phyloP scores from a whole-genome alignment of 2,797 vertebrate species.

The Cetoscarus ocellatus region DNA sequence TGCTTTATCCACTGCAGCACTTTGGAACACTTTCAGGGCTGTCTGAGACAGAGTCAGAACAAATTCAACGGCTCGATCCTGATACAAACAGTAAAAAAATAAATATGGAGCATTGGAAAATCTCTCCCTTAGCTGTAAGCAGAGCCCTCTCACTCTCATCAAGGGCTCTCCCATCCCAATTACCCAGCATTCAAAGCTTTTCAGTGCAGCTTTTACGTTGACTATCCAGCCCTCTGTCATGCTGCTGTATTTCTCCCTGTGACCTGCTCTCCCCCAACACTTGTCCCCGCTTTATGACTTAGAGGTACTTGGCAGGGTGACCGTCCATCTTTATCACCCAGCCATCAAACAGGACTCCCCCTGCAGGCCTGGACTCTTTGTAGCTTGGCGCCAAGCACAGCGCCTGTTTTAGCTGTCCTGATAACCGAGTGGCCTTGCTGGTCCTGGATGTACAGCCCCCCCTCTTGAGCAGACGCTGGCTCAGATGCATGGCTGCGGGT shows the following conservation, averaged over 20 bases:
- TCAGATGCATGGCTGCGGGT: conserved; percentile 40
- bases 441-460: conserved; percentile 41
- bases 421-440: conserved; percentile 62
- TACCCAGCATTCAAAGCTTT: conserved; percentile 52
- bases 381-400: conserved; percentile 59
- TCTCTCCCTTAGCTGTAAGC: conserved; percentile 45
- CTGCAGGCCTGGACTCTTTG: conserved; percentile 63
- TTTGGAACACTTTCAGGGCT: conserved; percentile 4
- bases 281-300: conserved; percentile 50
- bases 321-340: conserved; percentile 71
- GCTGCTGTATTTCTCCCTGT: conserved; percentile 1
- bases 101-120: conserved; percentile 34
- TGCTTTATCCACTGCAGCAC: not conserved
- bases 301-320: conserved; percentile 69
- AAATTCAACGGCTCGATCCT: conserved; percentile 35
- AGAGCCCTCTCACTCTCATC: conserved; percentile 43
- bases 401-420: conserved; percentile 68
- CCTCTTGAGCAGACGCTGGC: conserved; percentile 33
- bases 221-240: conserved; percentile 35
- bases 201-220: conserved; percentile 33
- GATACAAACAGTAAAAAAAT: conserved; percentile 32
- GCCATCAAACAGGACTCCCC: conserved; percentile 68
- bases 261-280: conserved; percentile 12
- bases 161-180: conserved; percentile 59
- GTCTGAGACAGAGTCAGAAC: conserved; percentile 1